Evolutionary conservation across 2,888 invertebrate species (phyloP), one percentile per base, ranked within the genome.

Genomic region (Linnaemya vulpina): DNA sequence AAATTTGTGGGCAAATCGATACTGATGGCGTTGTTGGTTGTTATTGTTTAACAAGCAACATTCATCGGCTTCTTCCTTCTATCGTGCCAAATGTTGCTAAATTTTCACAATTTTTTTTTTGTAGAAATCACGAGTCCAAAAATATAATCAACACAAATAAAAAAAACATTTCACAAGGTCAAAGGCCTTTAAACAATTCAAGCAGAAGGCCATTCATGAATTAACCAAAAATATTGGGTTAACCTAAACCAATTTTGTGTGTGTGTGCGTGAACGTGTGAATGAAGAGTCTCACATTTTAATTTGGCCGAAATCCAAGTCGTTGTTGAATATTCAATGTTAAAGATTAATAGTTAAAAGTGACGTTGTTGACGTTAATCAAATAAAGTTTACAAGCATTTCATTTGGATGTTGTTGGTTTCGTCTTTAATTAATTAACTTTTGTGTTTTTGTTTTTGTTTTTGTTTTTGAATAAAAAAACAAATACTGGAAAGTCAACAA

Each of bases 161-260:
- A 76, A 73, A n/a, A 76, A 73, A 51, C 40, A 51, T 46, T 43
- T 55, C 30, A 58, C 84, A 87, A 87, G 86, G 87, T 83, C 80
- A 82, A 86, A 87, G 82, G 85, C 86, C 85, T 83, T 86, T 70
- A 84, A 70, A 58, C 4, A 53, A 71, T 35, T 35, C 49, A 63
- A 40, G 9, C 25, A 43, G 71, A 84, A 84, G 84, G 76, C 70
- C 76, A 67, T 51, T 51, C 25, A 74, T 43, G 15, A 78, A 17
- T 30, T 35, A 40, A 15, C 17, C 46, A 53, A 71, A 71, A 38
- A 20, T 58, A 60, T 71, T 76, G 58, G 63, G 60, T 58, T 77
- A 71, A 40, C 9, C 17, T 58, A 17, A 60, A 20, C 51, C n/a
- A 11, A 10, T 20, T 9, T 25, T 49, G n/a, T 55, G 25, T 10